Evolutionary conservation across 2,113 vertebrate species (phyloP).

Genomic region (Lepidothrix coronata): DNA sequence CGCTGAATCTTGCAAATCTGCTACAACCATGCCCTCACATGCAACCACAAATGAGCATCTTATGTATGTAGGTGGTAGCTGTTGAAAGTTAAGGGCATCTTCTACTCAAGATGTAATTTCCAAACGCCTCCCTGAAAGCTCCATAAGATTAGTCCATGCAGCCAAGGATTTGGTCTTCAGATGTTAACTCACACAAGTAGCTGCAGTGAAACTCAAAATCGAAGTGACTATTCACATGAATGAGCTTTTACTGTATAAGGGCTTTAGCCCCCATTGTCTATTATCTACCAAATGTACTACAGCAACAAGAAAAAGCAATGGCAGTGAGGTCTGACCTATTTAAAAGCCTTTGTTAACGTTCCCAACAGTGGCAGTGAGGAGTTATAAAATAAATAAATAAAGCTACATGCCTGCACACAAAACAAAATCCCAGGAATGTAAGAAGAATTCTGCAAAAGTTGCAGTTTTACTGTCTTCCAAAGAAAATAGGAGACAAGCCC

Average conservation of each 20-base stretch:
- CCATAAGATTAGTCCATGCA: background rate
- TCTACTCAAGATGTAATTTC: background rate
- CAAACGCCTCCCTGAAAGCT: background rate
- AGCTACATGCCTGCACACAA: background rate
- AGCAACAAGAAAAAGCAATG: background rate
- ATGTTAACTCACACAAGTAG: slow-evolving; percentile 16
- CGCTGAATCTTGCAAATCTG: slow-evolving; percentile 5
- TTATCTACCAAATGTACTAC: background rate
- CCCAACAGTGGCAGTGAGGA: background rate
- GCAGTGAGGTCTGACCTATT: slow-evolving; percentile 2
- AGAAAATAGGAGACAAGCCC: slow-evolving; percentile 37
- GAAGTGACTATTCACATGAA: background rate
- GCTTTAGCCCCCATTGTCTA: background rate
- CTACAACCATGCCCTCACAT: slow-evolving; percentile 9
- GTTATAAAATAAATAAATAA: slow-evolving; percentile 22
- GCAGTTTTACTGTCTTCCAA: slow-evolving; percentile 10
- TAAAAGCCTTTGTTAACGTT: slow-evolving; percentile 14
- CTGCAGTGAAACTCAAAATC: background rate
- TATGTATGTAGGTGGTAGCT: slow-evolving; percentile 20
- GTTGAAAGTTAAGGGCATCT: slow-evolving; percentile 32
- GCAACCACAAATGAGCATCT: background rate
- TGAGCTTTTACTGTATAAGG: background rate
- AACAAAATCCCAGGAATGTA: slow-evolving; percentile 1
- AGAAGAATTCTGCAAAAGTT: background rate
- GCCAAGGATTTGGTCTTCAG: background rate